These are phyloP conservation scores for Cordilura impudica DNA, from an alignment of 2,888 invertebrate species.

Conservation along the genomic window DNA sequence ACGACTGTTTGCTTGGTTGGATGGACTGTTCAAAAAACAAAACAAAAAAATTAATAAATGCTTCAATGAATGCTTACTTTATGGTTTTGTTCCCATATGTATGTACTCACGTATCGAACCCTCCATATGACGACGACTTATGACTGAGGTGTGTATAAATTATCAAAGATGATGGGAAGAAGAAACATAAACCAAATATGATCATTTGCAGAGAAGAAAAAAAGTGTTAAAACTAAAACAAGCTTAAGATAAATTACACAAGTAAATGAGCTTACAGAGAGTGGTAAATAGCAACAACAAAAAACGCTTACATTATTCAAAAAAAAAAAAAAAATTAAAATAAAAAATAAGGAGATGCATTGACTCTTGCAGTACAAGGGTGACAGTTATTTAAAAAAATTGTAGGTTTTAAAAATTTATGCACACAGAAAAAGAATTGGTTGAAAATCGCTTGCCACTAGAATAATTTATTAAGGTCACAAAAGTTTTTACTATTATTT, in stretches of 20 bases:
- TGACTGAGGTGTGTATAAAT: conserved; percentile 43
- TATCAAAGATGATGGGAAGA: conserved; percentile 54
- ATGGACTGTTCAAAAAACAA: conserved; percentile 47
- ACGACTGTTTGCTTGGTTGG: conserved; percentile 39
- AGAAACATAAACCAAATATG: conserved; percentile 16
- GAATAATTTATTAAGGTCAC: too few species aligned
- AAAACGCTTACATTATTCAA: neutral
- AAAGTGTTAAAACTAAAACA: conserved; percentile 69
- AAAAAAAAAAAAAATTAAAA: conserved; percentile 1
- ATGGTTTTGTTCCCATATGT: conserved; percentile 21
- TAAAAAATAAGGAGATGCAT: neutral
- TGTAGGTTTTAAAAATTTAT: too few species aligned
- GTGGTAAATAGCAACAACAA: conserved; percentile 40
- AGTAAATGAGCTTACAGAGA: conserved; percentile 65
- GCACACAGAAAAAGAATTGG: too few species aligned
- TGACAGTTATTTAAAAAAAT: too few species aligned
- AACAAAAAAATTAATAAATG: conserved; percentile 54
- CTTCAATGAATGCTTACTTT: conserved; percentile 54
- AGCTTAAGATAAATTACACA: conserved; percentile 69
- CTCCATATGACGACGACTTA: neutral
- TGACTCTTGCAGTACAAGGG: neutral
- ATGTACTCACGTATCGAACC: conserved; percentile 18
- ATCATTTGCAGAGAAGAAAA: conserved; percentile 29
- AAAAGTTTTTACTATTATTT: too few species aligned
- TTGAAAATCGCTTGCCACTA: too few species aligned